A percentile compares a stretch with the other conserved stretches of the same genome.
phyloP scores from a whole-genome alignment of 2,888 invertebrate genomes.

The Ophioninae sp. region DNA sequence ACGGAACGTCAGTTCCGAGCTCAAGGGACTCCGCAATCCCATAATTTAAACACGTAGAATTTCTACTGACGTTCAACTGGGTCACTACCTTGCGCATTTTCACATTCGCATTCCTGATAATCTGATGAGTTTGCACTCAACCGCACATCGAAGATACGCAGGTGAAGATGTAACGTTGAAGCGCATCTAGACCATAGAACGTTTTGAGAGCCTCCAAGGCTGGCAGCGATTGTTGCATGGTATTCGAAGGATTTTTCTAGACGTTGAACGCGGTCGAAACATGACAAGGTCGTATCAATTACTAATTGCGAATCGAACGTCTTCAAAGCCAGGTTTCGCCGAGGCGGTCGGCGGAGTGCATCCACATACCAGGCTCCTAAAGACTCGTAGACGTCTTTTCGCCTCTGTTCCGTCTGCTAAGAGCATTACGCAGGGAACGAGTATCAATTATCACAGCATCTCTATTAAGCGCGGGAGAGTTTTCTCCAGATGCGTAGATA shows the following conservation, averaged over 20 bases:
- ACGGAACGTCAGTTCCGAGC: too few species aligned
- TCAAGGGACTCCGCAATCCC: too few species aligned
- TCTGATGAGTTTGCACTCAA: conserved; percentile 35
- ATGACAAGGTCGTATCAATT: conserved; percentile 52
- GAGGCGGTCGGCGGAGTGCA: conserved; percentile 25
- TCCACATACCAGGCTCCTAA: conserved; percentile 5
- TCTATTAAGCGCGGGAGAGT: conserved; percentile 66
- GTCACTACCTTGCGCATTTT: too few species aligned
- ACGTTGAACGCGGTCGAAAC: conserved; percentile 51
- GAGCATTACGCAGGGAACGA: conserved; percentile 44
- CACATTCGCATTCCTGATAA: too few species aligned
- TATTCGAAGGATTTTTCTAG: conserved; percentile 43
- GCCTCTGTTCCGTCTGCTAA: conserved; percentile 26
- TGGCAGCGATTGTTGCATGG: conserved; percentile 41
- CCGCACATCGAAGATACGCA: conserved; percentile 25
- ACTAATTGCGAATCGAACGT: conserved; percentile 37
- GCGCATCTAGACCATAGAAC: too few species aligned
- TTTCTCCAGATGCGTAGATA: conserved; percentile 67
- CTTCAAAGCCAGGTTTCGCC: conserved; percentile 44
- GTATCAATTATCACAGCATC: conserved; percentile 70
- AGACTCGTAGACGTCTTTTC: conserved; percentile 23
- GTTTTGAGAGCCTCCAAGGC: conserved; percentile 29
- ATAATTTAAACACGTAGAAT: too few species aligned
- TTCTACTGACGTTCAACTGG: too few species aligned
- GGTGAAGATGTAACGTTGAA: conserved; percentile 24